phyloP scores from a whole-genome alignment of 64 coral and sea anemone species.

The Anthopleura sola region DNA sequence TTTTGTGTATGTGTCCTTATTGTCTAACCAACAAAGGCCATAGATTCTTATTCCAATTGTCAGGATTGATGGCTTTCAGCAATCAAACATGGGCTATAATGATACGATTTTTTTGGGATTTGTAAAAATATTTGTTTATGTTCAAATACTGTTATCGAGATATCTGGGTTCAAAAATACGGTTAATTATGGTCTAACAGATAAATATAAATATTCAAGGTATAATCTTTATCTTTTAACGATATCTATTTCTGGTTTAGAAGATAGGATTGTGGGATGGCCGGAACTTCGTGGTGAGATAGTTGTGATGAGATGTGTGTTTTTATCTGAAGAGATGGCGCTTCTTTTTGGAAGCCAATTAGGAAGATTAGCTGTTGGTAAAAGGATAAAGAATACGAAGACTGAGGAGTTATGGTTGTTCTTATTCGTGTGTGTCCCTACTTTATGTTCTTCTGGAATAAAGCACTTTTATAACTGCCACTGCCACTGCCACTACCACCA shows the following conservation, averaged over 20 bases:
- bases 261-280: not conserved
- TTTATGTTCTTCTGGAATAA: not conserved
- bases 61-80: not conserved
- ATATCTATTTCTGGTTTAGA: not conserved
- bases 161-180: not conserved
- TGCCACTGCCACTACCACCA: no score
- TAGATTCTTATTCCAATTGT: not conserved
- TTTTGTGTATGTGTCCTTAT: not conserved
- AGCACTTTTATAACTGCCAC: no score
- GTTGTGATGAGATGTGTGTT: no score
- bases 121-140: not conserved
- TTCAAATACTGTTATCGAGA: not conserved
- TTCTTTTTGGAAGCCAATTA: no score
- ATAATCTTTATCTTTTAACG: not conserved
- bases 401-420: no score
- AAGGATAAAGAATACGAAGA: no score
- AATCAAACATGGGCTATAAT: not conserved
- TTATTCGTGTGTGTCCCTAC: no score
- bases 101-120: not conserved
- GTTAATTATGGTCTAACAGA: not conserved
- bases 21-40: not conserved
- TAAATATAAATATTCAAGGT: not conserved
- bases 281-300: not conserved
- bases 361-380: no score
- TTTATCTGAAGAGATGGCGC: no score